Percentiles rank a stretch among this genome's conserved stretches.
These are phyloP conservation scores for Montipora foliosa DNA, from an alignment of 64 coral and sea anemone species.

Conservation along the genomic window DNA sequence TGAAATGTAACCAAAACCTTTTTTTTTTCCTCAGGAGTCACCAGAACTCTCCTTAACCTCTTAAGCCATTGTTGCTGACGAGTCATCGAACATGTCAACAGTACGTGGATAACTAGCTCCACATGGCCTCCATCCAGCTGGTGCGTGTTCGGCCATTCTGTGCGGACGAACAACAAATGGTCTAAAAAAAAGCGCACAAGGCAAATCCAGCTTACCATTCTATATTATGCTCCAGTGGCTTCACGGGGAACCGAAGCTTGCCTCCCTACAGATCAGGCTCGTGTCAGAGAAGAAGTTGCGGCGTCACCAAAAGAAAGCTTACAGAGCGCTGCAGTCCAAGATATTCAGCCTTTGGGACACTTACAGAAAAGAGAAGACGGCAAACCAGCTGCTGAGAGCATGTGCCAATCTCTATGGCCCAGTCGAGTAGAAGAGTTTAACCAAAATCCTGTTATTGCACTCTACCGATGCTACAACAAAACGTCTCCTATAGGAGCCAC, in stretches of 20 bases:
- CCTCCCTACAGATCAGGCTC: slow-evolving; percentile 45
- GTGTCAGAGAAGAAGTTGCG: slow-evolving; percentile 52
- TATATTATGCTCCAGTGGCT: slow-evolving; percentile 40
- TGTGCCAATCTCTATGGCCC: slow-evolving; percentile 2
- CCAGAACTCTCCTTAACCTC: too few species aligned
- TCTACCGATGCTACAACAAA: background rate
- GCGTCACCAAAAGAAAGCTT: background rate
- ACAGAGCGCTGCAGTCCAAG: background rate
- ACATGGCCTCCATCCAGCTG: too few species aligned
- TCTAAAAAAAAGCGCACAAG: background rate
- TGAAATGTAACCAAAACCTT: too few species aligned
- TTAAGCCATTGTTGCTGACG: too few species aligned
- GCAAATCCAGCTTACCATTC: background rate
- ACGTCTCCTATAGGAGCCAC: background rate
- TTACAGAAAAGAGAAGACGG: background rate
- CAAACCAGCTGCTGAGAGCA: slow-evolving; percentile 1
- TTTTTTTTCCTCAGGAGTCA: too few species aligned
- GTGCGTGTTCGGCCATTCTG: too few species aligned
- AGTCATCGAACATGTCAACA: too few species aligned
- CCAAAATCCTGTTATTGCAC: background rate
- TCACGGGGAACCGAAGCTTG: slow-evolving; percentile 10
- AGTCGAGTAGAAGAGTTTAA: background rate
- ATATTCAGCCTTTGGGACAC: background rate
- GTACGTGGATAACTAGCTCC: too few species aligned
- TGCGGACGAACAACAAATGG: too few species aligned